These are phyloP conservation scores for Synergus japonicus DNA, from an alignment of 2,888 invertebrate genomes.

Conservation along the genomic window DNA sequence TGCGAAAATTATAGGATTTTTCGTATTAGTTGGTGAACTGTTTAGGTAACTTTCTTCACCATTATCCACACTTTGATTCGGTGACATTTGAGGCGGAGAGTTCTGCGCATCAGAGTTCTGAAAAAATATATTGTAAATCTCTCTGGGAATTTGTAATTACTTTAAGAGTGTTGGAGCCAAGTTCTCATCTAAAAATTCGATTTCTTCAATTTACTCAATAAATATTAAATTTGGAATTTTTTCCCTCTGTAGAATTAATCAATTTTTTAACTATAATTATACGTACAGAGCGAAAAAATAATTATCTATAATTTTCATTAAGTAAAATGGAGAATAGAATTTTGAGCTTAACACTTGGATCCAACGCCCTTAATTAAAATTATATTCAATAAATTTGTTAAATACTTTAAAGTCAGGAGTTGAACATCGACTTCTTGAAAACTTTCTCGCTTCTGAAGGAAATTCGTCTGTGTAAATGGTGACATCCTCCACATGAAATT, in stretches of 20 bases:
- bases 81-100: constrained; percentile 75
- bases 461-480: constrained; percentile 90
- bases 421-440: constrained; percentile 80
- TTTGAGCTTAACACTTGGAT: too few species aligned
- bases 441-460: constrained; percentile 81
- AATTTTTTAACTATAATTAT: too few species aligned
- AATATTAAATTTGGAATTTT: too few species aligned
- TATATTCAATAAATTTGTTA: not conserved
- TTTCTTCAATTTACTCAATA: too few species aligned
- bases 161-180: too few species aligned
- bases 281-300: too few species aligned
- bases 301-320: too few species aligned
- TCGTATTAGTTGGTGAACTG: constrained; percentile 74
- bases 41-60: constrained; percentile 44
- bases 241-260: too few species aligned
- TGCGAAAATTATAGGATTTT: constrained; percentile 85
- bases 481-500: constrained; percentile 88
- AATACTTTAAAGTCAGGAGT: constrained; percentile 79
- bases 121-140: constrained; percentile 8
- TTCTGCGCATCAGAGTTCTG: constrained; percentile 75
- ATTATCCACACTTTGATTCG: constrained; percentile 60
- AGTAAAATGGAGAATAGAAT: too few species aligned
- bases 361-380: too few species aligned
- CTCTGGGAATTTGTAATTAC: too few species aligned
- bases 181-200: too few species aligned